phyloP scores from a whole-genome alignment of 2,888 invertebrate genomes.

The Rhimphoctona megacephalus region DNA sequence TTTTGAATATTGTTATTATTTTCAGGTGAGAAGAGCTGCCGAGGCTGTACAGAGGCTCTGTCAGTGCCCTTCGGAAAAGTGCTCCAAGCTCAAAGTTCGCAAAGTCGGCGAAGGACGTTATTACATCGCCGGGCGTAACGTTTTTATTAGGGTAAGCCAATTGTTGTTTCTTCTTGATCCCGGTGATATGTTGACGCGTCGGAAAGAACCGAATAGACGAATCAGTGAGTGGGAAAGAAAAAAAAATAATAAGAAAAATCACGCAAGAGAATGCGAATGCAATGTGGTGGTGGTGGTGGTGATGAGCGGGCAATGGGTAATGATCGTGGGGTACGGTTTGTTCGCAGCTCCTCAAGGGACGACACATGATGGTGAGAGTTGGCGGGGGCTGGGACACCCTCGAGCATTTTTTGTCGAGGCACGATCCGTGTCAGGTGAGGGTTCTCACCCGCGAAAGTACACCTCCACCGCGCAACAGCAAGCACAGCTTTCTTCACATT shows the following conservation, averaged over 20 bases:
- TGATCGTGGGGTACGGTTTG: conserved; percentile 7
- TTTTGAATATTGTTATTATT: background rate
- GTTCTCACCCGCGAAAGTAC: conserved; percentile 85
- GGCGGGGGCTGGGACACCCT: conserved; percentile 98
- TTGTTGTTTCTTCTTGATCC: background rate
- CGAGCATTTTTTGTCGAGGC: conserved; percentile 95
- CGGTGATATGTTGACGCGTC: background rate
- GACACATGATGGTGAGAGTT: conserved; percentile 98
- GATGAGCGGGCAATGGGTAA: no score
- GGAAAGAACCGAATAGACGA: background rate
- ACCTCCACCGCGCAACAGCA: conserved; percentile 81
- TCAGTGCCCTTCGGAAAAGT: conserved; percentile 90
- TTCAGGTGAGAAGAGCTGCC: conserved; percentile 85
- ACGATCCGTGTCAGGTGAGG: conserved; percentile 93
- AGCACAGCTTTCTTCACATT: conserved; percentile 88
- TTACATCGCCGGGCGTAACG: conserved; percentile 94
- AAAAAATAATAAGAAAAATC: background rate
- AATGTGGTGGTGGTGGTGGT: background rate
- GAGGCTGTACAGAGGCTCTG: conserved; percentile 91
- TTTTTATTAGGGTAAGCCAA: conserved; percentile 92
- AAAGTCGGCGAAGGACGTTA: conserved; percentile 95
- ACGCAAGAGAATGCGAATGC: background rate
- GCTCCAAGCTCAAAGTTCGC: conserved; percentile 91
- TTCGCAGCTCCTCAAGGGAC: conserved; percentile 92
- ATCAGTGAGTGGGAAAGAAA: background rate